Percentiles rank a stretch among this genome's conserved stretches.
phyloP scores from a whole-genome alignment of 1,140 invertebrate species.

The Zophobas morio region DNA sequence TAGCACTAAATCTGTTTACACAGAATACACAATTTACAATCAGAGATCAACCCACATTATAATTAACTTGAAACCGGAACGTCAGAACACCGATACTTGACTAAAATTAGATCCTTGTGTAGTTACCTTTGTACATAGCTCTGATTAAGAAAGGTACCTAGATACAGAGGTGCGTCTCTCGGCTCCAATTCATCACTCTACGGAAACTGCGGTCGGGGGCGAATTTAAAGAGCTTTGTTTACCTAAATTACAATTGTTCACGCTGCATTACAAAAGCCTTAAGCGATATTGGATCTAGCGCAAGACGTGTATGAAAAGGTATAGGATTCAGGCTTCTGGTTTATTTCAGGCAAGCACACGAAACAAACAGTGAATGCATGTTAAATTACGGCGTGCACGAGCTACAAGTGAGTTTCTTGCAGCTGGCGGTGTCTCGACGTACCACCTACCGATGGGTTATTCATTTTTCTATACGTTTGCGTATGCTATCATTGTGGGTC shows the following conservation, averaged over 20 bases:
- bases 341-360: constrained; percentile 1
- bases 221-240: constrained; percentile 18
- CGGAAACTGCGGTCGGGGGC: too few relatives aligned
- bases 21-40: constrained; percentile 6
- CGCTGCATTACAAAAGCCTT: constrained; percentile 13
- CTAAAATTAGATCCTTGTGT: too few relatives aligned
- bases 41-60: not conserved
- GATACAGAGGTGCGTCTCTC: too few relatives aligned
- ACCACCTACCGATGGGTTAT: not conserved
- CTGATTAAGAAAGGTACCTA: too few relatives aligned
- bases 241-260: constrained; percentile 4
- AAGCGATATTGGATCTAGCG: constrained; percentile 28
- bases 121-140: too few relatives aligned
- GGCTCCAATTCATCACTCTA: too few relatives aligned
- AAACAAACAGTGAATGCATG: constrained; percentile 23
- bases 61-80: not conserved
- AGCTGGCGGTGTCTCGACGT: not conserved
- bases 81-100: too few relatives aligned
- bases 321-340: constrained; percentile 15
- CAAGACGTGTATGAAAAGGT: constrained; percentile 18
- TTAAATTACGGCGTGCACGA: not conserved
- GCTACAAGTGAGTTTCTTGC: not conserved
- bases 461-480: too few relatives aligned
- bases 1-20: not conserved
- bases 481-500: too few relatives aligned